These are phyloP conservation scores for Carassius auratus DNA, from an alignment of 2,113 vertebrate species.

Conservation along the genomic window DNA sequence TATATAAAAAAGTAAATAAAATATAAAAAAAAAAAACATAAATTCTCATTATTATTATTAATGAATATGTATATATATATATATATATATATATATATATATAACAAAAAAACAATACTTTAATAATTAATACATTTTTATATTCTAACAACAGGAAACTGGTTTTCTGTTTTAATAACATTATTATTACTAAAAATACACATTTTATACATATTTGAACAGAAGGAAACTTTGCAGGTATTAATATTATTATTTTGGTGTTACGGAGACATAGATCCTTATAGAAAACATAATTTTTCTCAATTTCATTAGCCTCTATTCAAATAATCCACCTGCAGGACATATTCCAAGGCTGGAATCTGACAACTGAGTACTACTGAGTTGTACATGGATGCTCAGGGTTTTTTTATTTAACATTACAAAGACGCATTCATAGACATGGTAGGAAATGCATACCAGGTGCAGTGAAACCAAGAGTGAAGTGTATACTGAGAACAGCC, in stretches of 20 bases:
- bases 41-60: too few relatives aligned
- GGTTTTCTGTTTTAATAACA: background rate
- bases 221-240: background rate
- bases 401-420: slow-evolving; percentile 7
- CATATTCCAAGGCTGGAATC: background rate
- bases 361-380: background rate
- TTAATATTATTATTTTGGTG: background rate
- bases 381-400: background rate
- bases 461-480: background rate
- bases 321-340: background rate
- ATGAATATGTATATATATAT: too few relatives aligned
- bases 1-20: background rate
- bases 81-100: too few relatives aligned
- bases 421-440: slow-evolving; percentile 23
- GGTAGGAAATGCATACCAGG: slow-evolving; percentile 17
- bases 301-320: background rate
- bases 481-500: background rate
- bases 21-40: too few relatives aligned
- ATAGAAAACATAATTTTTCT: background rate
- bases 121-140: background rate
- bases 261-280: background rate
- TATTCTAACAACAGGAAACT: background rate
- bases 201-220: background rate
- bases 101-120: background rate
- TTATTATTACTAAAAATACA: background rate